These are phyloP conservation scores for Acipenser transmontanus DNA, from an alignment of 2,797 vertebrate species.

Conservation along the genomic window DNA sequence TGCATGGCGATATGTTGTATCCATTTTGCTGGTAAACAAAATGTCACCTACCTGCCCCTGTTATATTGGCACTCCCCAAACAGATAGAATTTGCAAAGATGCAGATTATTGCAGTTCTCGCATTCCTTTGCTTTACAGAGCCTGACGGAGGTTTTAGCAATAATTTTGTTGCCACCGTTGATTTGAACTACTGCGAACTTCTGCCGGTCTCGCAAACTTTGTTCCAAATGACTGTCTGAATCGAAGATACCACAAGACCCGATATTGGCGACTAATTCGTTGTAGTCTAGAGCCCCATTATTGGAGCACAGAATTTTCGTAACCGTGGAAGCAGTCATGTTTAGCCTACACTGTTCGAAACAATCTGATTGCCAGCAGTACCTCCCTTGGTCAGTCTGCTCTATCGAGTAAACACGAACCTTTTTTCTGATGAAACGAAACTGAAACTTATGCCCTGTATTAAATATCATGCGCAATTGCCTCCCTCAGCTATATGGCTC, in stretches of 20 bases:
- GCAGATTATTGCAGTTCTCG: constrained; percentile 36
- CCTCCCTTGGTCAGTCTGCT: no score
- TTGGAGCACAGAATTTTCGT: constrained; percentile 38
- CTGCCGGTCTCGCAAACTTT: not conserved
- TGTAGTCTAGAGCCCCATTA: constrained; percentile 31
- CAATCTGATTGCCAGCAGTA: not conserved
- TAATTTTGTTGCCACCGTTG: constrained; percentile 30
- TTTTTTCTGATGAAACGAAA: constrained; percentile 39
- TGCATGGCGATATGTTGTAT: no score
- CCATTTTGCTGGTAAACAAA: no score
- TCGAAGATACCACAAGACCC: not conserved
- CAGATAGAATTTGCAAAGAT: constrained; percentile 51
- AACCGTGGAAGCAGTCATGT: constrained; percentile 23
- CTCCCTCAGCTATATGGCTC: not conserved
- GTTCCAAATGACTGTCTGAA: not conserved
- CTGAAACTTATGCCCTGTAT: constrained; percentile 48
- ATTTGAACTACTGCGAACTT: constrained; percentile 16
- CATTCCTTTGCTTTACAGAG: constrained; percentile 42
- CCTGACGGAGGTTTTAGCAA: constrained; percentile 37
- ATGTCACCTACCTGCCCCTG: constrained; percentile 30
- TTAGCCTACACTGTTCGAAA: not conserved
- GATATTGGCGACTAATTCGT: constrained; percentile 10
- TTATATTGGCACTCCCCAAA: constrained; percentile 40
- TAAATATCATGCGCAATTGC: not conserved
- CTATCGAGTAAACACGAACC: not conserved